A percentile compares a stretch with the other conserved stretches of the same genome.
These are phyloP conservation scores for Apodemus speciosus DNA, from an alignment of 2,113 vertebrate species.

Conservation along the genomic window DNA sequence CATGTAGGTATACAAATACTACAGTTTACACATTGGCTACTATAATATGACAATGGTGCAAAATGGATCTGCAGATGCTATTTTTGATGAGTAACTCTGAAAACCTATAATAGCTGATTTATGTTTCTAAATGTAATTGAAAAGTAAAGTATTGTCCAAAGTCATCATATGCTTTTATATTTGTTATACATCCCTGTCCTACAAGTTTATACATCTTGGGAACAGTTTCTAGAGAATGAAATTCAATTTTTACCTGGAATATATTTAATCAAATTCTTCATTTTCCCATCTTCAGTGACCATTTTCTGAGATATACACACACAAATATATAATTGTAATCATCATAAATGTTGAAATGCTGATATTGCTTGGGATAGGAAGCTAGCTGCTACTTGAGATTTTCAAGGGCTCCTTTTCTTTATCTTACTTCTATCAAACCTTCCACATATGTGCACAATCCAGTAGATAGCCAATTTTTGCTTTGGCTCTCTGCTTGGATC, in stretches of 20 bases:
- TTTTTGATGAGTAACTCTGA: not conserved
- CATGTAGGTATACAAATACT: not conserved
- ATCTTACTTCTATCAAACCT: fast-evolving
- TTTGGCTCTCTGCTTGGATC: not conserved
- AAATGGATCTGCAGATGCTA: too few relatives aligned
- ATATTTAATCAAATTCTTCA: not conserved
- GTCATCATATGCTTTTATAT: not conserved
- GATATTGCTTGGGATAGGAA: not conserved
- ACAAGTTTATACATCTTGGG: not conserved
- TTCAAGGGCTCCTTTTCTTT: too few relatives aligned
- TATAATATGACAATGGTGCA: not conserved
- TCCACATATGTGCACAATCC: not conserved
- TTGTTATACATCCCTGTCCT: not conserved
- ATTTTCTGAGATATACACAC: not conserved
- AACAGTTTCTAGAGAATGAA: not conserved
- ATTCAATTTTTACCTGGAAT: not conserved
- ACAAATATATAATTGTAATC: not conserved
- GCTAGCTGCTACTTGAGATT: not conserved
- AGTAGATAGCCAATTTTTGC: not conserved
- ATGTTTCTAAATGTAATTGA: not conserved
- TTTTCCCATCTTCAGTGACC: not conserved
- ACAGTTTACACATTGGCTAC: not conserved
- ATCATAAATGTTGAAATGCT: not conserved
- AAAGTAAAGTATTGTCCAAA: not conserved
- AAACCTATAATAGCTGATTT: not conserved